phyloP scores from a whole-genome alignment of 1,140 invertebrate genomes.

The Lineus longissimus region DNA sequence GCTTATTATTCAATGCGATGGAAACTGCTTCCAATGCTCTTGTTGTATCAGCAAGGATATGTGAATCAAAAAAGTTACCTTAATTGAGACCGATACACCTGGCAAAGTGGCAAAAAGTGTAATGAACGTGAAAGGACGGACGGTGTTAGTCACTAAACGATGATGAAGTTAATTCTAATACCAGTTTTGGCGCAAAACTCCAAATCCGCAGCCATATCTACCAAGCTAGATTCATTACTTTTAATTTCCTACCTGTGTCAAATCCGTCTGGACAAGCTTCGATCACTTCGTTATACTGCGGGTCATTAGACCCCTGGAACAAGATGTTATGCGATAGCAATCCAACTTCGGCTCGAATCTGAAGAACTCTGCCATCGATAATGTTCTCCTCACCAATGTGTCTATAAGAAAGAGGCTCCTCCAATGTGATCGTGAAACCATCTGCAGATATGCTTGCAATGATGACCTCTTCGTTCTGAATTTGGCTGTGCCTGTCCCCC shows the following conservation, averaged over 20 bases:
- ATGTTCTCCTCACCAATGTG: slow-evolving; percentile 15
- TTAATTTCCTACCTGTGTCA: slow-evolving; percentile 28
- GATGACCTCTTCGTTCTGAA: slow-evolving; percentile 18
- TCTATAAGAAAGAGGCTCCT: slow-evolving; percentile 12
- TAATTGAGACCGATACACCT: too few relatives aligned
- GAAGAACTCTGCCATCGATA: slow-evolving; percentile 8
- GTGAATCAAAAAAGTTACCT: too few relatives aligned
- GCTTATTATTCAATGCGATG: too few relatives aligned
- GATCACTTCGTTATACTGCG: slow-evolving; percentile 20
- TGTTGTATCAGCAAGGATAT: too few relatives aligned
- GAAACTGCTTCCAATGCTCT: too few relatives aligned
- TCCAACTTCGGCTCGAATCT: slow-evolving; percentile 24
- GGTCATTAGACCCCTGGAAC: slow-evolving; percentile 15
- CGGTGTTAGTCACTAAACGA: too few relatives aligned
- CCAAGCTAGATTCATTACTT: too few relatives aligned
- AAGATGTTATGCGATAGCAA: slow-evolving; percentile 20
- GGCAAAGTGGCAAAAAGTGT: too few relatives aligned
- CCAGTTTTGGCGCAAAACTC: too few relatives aligned
- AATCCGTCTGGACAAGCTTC: slow-evolving; percentile 26
- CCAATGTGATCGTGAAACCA: slow-evolving; percentile 17
- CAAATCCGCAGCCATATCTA: too few relatives aligned
- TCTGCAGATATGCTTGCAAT: slow-evolving; percentile 16
- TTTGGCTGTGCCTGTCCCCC: slow-evolving; percentile 9
- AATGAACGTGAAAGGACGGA: too few relatives aligned
- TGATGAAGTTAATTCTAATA: too few relatives aligned